Base-by-base conservation (phyloP, 2,113 vertebrate species). In the Caranx melampygus region DNA sequence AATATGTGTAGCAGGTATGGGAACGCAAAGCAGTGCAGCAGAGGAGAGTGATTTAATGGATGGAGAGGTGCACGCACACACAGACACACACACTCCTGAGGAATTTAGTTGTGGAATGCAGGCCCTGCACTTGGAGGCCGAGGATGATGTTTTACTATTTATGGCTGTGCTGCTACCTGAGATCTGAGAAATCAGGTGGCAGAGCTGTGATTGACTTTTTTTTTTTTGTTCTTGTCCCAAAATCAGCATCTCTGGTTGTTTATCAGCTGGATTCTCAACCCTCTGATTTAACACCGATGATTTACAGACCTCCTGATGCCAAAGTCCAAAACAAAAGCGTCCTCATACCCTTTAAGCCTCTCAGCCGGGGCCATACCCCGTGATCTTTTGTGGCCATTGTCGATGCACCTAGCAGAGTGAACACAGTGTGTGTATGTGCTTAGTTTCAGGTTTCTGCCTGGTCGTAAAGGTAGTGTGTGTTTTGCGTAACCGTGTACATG, bases 371-470 rank as follows among this genome's bases (percentile, higher is more conserved):
- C 59, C 4, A 7, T 64, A 55, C 68, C 79, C 68, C 20, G 4
- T 47, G 69, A 79, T 60, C 89, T 57, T 88, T 91, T 89, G 88
- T 91, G 66, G 61, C 62, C 74, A 69, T 83, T 84, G 81, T 87
- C 12, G 1, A 37, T 57, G 64, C 59, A 35, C n/a, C 64, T 49
- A 57, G 69, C 71, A 72, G 67, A 26, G 54, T 78, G 78, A 47
- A 35, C 15, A 14, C 83, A 60, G 45, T 52, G 15, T 51, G 10
- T 37, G 33, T 62, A 18, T 64, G 45, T 2, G 51, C 67, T 75
- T 7, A 54, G 87, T 80, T 65, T 94, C 89, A 78, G 75, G 80
- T 94, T 91, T 89, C 91, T 75, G 18, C 59, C 65, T 31, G 69
- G 14, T 47, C 72, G 34, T 74, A 75, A 83, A 84, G 63, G 62